These are phyloP conservation scores for Semotilus atromaculatus DNA, from an alignment of 2,797 vertebrate genomes.

Conservation along the genomic window DNA sequence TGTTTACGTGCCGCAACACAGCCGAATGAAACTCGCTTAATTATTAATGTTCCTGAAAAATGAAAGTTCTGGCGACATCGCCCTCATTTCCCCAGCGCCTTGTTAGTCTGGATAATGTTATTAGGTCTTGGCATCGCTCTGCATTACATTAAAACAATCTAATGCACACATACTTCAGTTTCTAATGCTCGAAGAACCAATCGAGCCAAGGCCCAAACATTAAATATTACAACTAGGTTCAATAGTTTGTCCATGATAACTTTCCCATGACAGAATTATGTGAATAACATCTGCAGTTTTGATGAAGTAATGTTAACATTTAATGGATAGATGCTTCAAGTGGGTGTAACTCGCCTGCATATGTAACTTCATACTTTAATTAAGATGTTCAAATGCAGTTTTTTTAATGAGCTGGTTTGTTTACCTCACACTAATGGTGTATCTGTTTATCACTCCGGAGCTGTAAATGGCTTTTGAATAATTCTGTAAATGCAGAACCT, in stretches of 20 bases:
- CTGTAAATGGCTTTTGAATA: conserved; percentile 22
- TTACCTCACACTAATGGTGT: conserved; percentile 28
- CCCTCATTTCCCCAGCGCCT: conserved; percentile 3
- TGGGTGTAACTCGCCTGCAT: neutral
- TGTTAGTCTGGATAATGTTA: conserved; percentile 37
- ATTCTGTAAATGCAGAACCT: neutral
- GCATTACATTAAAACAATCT: conserved; percentile 22
- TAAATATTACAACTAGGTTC: neutral
- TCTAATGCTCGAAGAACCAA: neutral
- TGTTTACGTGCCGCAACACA: conserved; percentile 5
- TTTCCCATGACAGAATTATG: neutral
- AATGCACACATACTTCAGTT: conserved; percentile 4
- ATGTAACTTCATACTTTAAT: conserved; percentile 25
- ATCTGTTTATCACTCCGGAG: neutral
- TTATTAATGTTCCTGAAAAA: conserved; percentile 45
- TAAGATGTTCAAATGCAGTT: conserved; percentile 11
- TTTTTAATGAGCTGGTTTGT: conserved; percentile 27
- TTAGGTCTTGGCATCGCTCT: conserved; percentile 26
- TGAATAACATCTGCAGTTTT: neutral
- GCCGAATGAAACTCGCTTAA: conserved; percentile 10
- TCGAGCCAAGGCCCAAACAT: neutral
- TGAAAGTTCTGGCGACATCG: conserved; percentile 18
- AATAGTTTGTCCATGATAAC: neutral
- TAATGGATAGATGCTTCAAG: neutral
- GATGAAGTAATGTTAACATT: neutral